These are phyloP conservation scores for Augiades crinisus DNA, from an alignment of 2,888 invertebrate species.

Conservation along the genomic window DNA sequence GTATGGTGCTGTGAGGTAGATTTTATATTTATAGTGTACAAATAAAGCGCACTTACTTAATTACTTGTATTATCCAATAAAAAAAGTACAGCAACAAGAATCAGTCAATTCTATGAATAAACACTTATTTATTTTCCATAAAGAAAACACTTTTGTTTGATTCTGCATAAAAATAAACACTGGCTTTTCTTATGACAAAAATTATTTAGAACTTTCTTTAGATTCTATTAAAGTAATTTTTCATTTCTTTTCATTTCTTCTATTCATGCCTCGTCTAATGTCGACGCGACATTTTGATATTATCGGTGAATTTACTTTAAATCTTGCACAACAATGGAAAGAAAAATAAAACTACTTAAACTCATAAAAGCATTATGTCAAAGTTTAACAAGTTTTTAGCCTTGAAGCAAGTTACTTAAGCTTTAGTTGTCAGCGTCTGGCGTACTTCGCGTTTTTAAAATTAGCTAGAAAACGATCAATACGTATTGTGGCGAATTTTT, in stretches of 20 bases:
- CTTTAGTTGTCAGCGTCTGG: neutral
- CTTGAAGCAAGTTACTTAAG: constrained; percentile 7
- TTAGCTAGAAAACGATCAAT: too few species aligned
- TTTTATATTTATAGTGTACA: too few species aligned
- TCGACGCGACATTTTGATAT: constrained; percentile 6
- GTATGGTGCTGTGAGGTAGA: too few species aligned
- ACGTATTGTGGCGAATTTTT: neutral
- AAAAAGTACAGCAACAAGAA: too few species aligned
- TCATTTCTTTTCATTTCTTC: neutral
- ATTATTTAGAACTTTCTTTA: neutral
- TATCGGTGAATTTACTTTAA: constrained; percentile 10
- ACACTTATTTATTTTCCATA: too few species aligned
- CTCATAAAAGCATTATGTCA: constrained; percentile 13
- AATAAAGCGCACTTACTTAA: too few species aligned
- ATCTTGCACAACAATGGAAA: constrained; percentile 14
- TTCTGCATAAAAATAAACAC: too few species aligned
- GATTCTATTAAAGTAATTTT: constrained; percentile 2
- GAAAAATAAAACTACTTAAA: constrained; percentile 19
- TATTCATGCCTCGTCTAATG: constrained; percentile 8
- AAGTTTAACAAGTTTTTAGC: constrained; percentile 16
- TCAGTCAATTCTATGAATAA: too few species aligned
- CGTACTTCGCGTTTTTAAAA: neutral
- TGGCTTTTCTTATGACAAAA: neutral
- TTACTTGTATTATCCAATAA: too few species aligned
- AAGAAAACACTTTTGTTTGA: too few species aligned